Evolutionary conservation across 64 coral and sea anemone species (phyloP), one percentile per base, ranked within the genome.

Genomic region (Pocillopora verrucosa): DNA sequence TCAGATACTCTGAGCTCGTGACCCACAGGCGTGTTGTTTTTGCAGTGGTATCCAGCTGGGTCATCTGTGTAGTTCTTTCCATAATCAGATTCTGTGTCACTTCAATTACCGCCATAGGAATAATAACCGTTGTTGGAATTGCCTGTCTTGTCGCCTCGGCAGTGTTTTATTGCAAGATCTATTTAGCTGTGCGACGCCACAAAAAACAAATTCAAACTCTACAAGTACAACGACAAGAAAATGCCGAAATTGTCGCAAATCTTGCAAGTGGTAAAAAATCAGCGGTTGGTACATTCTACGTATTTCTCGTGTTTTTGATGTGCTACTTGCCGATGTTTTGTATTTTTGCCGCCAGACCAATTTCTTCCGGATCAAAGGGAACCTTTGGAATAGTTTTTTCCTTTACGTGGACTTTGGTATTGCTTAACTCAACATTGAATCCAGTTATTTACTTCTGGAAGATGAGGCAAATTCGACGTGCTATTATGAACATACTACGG

Each of bases 401-500:
- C 11, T 81, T 62, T 58, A 17, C 79, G 6, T 4, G 60, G 25
- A 81, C 79, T 59, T 7, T 81, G 4, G 20, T 34, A 2, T 35
- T 62, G 34, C 58, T 81, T 16, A 81, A 63, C 63, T 81, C 79
- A 36, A 35, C 79, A 15, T 60, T 81, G 1, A 81, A 81, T 81
- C 79, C 79, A 6, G 24, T 81, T 58, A 81, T 63, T 81, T 81
- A 81, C 59, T 81, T 63, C 61, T 17, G n/a, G n/a, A 70, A 70
- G 67, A 70, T 70, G 67, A 70, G 67, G 2, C 67, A 70, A 11
- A 70, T 70, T 5, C 67, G 20, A n/a, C 10, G 9, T 20, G 67
- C 67, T 24, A n/a, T 70, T 0, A 70, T 70, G 67, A 20, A 70
- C 22, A 70, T 70, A 25, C 20, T 70, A 24, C 67, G 67, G 25